Conservation (phyloP, 1,140 invertebrate genomes). For the Macrotrachela quadricornifera region DNA sequence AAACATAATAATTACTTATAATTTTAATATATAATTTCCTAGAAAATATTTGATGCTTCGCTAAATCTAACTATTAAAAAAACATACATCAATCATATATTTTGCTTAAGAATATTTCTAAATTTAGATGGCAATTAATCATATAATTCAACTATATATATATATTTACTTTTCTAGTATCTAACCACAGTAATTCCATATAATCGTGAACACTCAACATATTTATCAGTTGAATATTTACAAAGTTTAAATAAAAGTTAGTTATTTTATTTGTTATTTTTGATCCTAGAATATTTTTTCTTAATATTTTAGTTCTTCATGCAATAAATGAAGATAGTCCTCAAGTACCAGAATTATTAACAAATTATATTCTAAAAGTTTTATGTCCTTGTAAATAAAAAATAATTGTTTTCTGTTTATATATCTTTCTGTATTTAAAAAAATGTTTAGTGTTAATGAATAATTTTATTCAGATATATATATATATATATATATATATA, state of each 20-base stretch:
- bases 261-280: conserved; percentile 22
- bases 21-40: too few relatives aligned
- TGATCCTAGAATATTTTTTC: conserved; percentile 19
- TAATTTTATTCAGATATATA: too few relatives aligned
- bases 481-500: too few relatives aligned
- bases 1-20: too few relatives aligned
- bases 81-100: not conserved
- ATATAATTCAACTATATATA: too few relatives aligned
- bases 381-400: conserved; percentile 7
- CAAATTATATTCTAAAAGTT: conserved; percentile 96
- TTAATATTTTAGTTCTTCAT: conserved; percentile 67
- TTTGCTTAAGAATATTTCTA: too few relatives aligned
- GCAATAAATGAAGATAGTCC: conserved; percentile 96
- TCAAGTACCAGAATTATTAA: conserved; percentile 80
- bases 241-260: conserved; percentile 93
- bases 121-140: too few relatives aligned
- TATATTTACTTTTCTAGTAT: conserved; percentile 41
- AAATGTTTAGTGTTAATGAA: too few relatives aligned
- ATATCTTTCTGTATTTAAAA: too few relatives aligned
- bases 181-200: conserved; percentile 88
- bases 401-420: too few relatives aligned
- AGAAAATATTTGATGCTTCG: too few relatives aligned
- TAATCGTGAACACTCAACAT: conserved; percentile 56
- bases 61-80: too few relatives aligned
- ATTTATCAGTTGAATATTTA: conserved; percentile 64